Base-by-base conservation (phyloP, 2,113 vertebrate species). In the Lagopus leucura region DNA sequence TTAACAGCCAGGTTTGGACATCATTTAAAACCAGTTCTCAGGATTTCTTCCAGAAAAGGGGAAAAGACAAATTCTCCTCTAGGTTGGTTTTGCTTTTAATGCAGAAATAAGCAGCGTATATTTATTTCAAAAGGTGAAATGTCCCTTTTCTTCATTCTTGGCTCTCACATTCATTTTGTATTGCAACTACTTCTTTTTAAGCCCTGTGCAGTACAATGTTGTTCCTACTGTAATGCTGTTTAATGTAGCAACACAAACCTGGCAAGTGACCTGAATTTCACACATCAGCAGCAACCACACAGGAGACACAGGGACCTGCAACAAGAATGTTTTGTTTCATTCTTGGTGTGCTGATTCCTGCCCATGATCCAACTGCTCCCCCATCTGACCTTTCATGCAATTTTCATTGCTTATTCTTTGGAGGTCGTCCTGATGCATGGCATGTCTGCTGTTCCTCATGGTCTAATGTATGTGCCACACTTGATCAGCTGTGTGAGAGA, bases 191-290 rank as follows among this genome's bases (percentile, higher is more conserved):
- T 95, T 94, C 52, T 82, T 93, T 69, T 75, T 81, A 92, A 94
- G 75, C 58, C 81, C 48, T 70, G 80, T 89, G 80, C 60, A 71
- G 75, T 64, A 84, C 90, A 91, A 24, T 57, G 93, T 95, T 96
- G 83, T 91, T 96, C 75, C 91, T 86, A 19, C 89, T 88, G 88
- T 96, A 97, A 97, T 95, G 92, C 90, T 96, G 96, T 94, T 97
- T 97, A 97, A 97, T 97, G 97, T 97, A 97, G 93, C 97, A 97
- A 96, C 93, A 97, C 93, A 97, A 97, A 96, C 92, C 97, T 97
- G 96, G 97, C 97, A 96, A 97, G 96, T 97, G 97, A 97, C 97
- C 96, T 96, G 97, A 96, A 97, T 97, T 97, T 97, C 96, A 94
- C 94, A 97, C 93, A 96, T 97, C 96, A 96, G 82, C 94, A 95